These are phyloP conservation scores for Leguminivora glycinivorella DNA, from an alignment of 1,140 invertebrate genomes.

Conservation along the genomic window DNA sequence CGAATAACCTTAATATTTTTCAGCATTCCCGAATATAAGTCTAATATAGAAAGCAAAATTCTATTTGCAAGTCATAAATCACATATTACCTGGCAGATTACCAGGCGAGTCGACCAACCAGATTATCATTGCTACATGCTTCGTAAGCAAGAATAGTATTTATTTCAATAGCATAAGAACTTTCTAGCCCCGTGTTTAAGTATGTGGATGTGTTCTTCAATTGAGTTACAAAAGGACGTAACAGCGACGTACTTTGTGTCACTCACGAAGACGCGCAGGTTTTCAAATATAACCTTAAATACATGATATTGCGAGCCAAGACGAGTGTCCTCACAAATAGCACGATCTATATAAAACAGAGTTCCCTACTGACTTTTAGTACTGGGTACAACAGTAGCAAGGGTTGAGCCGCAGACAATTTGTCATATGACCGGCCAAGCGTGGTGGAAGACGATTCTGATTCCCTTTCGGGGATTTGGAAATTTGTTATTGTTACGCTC, in stretches of 20 bases:
- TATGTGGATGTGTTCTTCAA: neutral
- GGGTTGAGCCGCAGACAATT: slow-evolving; percentile 68
- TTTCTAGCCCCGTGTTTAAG: neutral
- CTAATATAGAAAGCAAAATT: slow-evolving; percentile 40
- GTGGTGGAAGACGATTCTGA: slow-evolving; percentile 45
- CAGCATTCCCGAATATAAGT: slow-evolving; percentile 7
- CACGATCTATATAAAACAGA: neutral
- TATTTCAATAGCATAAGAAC: neutral
- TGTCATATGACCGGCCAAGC: slow-evolving; percentile 63
- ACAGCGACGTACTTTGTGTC: no score
- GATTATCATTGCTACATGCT: neutral
- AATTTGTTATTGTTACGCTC: slow-evolving; percentile 59
- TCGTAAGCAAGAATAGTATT: neutral
- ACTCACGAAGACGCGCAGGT: no score
- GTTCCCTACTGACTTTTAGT: neutral
- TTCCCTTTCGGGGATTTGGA: slow-evolving; percentile 49
- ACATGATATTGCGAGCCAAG: no score
- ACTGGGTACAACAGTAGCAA: slow-evolving; percentile 32
- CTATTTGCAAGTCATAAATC: slow-evolving; percentile 68
- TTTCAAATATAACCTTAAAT: no score
- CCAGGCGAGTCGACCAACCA: slow-evolving; percentile 23
- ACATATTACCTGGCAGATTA: slow-evolving; percentile 69
- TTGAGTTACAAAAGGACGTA: neutral
- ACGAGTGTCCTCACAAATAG: no score
- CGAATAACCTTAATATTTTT: slow-evolving; percentile 28